Base-by-base conservation (phyloP, 2,113 vertebrate species). In the Chlamydotis undulata region DNA sequence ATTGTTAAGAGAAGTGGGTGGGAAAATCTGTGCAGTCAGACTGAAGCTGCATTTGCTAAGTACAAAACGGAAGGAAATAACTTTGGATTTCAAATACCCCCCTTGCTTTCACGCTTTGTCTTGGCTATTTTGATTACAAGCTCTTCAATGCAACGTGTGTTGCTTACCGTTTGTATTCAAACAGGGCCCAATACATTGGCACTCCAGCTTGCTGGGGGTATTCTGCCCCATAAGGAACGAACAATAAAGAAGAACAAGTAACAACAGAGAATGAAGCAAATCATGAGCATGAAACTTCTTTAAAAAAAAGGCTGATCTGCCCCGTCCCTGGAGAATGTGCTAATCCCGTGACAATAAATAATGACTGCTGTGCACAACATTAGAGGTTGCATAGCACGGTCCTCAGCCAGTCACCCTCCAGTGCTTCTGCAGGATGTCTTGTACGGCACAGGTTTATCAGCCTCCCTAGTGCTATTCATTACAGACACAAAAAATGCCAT, bases 11-110 rank as follows among this genome's bases (percentile, higher is more conserved):
- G 65, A 94, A 28, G 80, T 95, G 86, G 86, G 94, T 93, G 93
- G 86, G 65, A 89, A 96, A 96, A 96, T 89, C 88, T 91, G 83
- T 82, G 73, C 3, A 17, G 77, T 57, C 94, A 96, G 77, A 95
- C 53, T 79, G 57, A 81, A 92, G 45, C 76, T 83, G 45, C 41
- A 60, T 81, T 96, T 94, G 35, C 77, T 79, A 84, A 92, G 86
- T 64, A 87, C 52, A 84, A 96, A 95, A 93, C 73, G 26, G 60
- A 87, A 90, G 69, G 73, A 90, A 93, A 90, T 56, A 96, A 87
- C 61, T 85, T 84, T 22, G n/a, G 57, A 41, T 94, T 91, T 85
- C 81, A 93, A 91, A 82, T 50, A 29, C 24, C 89, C 33, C 49
- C 61, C 0, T 0, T 43, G 61, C 69, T 92, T 89, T 93, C 89